A percentile compares a stretch with the other conserved stretches of the same genome.
These are phyloP conservation scores for Perca fluviatilis DNA, from an alignment of 2,113 vertebrate genomes.

Conservation along the genomic window DNA sequence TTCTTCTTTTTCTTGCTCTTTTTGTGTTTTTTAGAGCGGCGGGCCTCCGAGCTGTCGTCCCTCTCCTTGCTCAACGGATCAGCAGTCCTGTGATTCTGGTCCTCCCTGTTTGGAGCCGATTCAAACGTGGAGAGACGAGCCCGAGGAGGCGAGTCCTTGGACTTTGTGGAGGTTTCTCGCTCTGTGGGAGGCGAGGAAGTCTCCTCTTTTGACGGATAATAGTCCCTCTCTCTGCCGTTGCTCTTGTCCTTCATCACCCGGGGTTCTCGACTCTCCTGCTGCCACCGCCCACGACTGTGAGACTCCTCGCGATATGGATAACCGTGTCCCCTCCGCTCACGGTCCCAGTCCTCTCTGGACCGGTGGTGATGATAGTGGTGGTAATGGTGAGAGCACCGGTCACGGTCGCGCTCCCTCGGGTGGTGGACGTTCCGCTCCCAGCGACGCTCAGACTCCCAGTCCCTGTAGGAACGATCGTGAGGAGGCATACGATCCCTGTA, in stretches of 20 bases:
- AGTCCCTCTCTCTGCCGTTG: conserved; percentile 49
- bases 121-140: conserved; percentile 18
- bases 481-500: conserved; percentile 82
- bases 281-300: conserved; percentile 69
- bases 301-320: conserved; percentile 70
- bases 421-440: conserved; percentile 74
- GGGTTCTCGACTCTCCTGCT: conserved; percentile 59
- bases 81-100: conserved; percentile 58
- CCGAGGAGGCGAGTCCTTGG: conserved; percentile 56
- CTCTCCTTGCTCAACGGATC: conserved; percentile 55
- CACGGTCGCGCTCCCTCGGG: conserved; percentile 78
- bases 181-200: conserved; percentile 20
- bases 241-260: conserved; percentile 49
- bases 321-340: conserved; percentile 56
- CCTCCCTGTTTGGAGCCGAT: conserved; percentile 30
- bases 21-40: conserved; percentile 87
- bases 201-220: conserved; percentile 43
- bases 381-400: conserved; percentile 78
- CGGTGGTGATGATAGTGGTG: conserved; percentile 64
- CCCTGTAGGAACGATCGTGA: conserved; percentile 81
- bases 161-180: conserved; percentile 66
- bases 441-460: conserved; percentile 74
- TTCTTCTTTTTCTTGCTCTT: conserved; percentile 96
- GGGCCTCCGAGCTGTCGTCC: conserved; percentile 67
- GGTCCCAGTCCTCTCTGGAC: conserved; percentile 78